Evolutionary conservation across 1,140 invertebrate genomes (phyloP).

Genomic region (Mactra quadrangularis): DNA sequence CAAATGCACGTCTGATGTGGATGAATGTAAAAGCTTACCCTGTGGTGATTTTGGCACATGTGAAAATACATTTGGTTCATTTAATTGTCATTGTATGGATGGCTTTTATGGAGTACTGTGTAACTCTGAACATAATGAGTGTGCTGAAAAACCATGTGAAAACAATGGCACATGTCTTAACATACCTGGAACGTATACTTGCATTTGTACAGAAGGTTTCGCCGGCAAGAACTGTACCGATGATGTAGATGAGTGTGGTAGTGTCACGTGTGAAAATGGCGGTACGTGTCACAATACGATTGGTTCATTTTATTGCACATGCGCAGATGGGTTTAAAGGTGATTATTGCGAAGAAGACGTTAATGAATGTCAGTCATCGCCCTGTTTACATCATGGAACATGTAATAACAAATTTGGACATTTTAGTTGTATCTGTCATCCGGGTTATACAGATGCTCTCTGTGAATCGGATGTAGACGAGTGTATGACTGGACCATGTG

Average conservation of each 20-base stretch:
- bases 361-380: conserved; percentile 51
- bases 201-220: conserved; percentile 30
- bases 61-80: background rate
- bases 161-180: conserved; percentile 21
- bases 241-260: conserved; percentile 42
- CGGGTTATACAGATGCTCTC: conserved; percentile 86
- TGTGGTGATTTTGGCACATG: conserved; percentile 30
- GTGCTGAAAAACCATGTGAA: conserved; percentile 10
- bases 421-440: conserved; percentile 2
- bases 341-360: conserved; percentile 91
- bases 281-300: conserved; percentile 21
- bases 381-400: conserved; percentile 20
- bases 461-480: conserved; percentile 52
- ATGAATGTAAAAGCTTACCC: conserved; percentile 18
- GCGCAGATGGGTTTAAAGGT: conserved; percentile 92
- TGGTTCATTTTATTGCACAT: conserved; percentile 85
- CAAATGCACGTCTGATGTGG: conserved; percentile 29
- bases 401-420: conserved; percentile 11
- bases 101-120: conserved; percentile 18
- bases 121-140: background rate
- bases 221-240: conserved; percentile 26
- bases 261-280: background rate
- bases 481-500: conserved; percentile 85
- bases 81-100: background rate
- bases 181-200: background rate